Percentiles rank a stretch among this genome's conserved stretches.
Conservation (phyloP, 2,797 vertebrate genomes). For the Sebastes baramenuke region DNA sequence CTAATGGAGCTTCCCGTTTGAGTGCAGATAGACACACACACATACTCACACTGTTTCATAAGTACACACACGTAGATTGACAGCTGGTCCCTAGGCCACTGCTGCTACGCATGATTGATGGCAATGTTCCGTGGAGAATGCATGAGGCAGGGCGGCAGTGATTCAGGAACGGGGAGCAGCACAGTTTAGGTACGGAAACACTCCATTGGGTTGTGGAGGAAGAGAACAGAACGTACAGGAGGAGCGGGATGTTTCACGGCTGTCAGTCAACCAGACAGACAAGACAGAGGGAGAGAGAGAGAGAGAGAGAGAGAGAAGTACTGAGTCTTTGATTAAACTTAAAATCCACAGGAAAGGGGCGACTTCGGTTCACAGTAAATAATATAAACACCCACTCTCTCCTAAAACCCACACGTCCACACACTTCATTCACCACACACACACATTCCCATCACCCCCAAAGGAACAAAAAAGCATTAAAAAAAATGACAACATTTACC, state of each 20-base stretch:
- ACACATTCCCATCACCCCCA: conserved; percentile 11
- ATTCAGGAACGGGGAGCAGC: conserved; percentile 68
- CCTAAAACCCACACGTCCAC: conserved; percentile 8
- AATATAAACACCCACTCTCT: conserved; percentile 35
- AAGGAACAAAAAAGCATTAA: neutral
- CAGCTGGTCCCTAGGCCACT: conserved; percentile 73
- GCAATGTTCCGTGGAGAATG: conserved; percentile 76
- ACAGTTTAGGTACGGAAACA: conserved; percentile 72
- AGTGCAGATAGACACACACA: conserved; percentile 58
- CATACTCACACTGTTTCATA: conserved; percentile 26
- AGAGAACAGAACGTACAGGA: conserved; percentile 65
- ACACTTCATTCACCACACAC: conserved; percentile 9
- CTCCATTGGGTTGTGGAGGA: conserved; percentile 67
- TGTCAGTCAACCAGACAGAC: conserved; percentile 72
- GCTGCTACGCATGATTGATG: conserved; percentile 80
- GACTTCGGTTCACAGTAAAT: conserved; percentile 49
- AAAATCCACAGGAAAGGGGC: conserved; percentile 48
- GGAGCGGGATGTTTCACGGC: conserved; percentile 57
- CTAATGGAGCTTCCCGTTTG: conserved; percentile 74
- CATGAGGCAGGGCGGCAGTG: conserved; percentile 65
- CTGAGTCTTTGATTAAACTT: conserved; percentile 57
- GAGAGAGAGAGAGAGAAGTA: neutral
- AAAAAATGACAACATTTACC: neutral
- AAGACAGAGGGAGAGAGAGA: neutral
- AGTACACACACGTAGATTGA: conserved; percentile 67